Conservation (phyloP, 1,140 invertebrate species). For the Augochlora pura region DNA sequence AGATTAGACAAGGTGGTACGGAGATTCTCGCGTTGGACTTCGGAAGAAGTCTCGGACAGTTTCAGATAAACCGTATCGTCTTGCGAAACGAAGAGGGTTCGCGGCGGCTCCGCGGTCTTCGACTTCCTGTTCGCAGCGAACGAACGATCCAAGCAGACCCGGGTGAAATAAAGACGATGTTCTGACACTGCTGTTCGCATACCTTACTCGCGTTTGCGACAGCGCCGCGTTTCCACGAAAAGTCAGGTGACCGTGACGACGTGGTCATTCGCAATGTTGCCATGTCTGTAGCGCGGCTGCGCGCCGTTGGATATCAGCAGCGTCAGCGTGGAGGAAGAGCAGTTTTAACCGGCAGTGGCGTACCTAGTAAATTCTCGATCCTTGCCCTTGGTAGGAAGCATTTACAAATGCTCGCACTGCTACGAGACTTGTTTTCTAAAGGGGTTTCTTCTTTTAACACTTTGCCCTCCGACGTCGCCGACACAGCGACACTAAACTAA, state of each 20-base stretch:
- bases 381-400: neutral
- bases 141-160: neutral
- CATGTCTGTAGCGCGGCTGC: constrained; percentile 32
- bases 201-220: constrained; percentile 37
- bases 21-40: too few species aligned
- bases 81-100: neutral
- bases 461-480: too few species aligned
- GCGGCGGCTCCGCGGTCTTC: neutral
- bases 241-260: constrained; percentile 68
- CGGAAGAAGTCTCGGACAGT: too few species aligned
- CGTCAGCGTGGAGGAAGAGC: neutral
- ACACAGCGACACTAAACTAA: too few species aligned
- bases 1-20: too few species aligned
- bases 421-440: too few species aligned
- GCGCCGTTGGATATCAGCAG: constrained; percentile 30
- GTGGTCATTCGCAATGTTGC: constrained; percentile 60
- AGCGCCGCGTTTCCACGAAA: constrained; percentile 63
- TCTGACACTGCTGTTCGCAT: constrained; percentile 30
- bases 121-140: neutral
- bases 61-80: neutral
- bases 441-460: too few species aligned
- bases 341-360: constrained; percentile 32
- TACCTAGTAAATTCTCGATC: constrained; percentile 22
- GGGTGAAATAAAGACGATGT: neutral
- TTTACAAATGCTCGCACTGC: too few species aligned